phyloP scores from a whole-genome alignment of 2,888 invertebrate species.

The Heliothis peltigera region DNA sequence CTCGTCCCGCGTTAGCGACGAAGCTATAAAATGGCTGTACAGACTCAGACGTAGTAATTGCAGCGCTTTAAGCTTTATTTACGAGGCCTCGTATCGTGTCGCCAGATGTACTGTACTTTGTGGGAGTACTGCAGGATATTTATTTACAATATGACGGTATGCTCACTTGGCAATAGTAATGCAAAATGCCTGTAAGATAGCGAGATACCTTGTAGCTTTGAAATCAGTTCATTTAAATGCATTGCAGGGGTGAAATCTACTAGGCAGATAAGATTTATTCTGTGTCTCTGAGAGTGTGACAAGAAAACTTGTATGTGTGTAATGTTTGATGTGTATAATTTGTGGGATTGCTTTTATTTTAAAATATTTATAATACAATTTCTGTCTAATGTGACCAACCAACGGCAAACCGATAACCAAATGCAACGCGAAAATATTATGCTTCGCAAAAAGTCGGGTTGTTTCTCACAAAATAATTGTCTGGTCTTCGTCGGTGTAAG shows the following conservation, averaged over 20 bases:
- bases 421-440: constrained; percentile 1
- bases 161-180: constrained; percentile 30
- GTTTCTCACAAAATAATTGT: background rate
- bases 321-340: background rate
- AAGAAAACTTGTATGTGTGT: background rate
- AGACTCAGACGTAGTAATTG: constrained; percentile 58
- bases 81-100: constrained; percentile 43
- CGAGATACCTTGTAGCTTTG: background rate
- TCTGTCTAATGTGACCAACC: background rate
- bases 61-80: constrained; percentile 61
- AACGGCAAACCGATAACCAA: background rate
- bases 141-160: constrained; percentile 25
- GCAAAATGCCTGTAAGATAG: constrained; percentile 15
- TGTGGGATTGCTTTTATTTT: background rate
- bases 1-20: constrained; percentile 47
- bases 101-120: constrained; percentile 43
- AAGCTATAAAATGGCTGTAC: constrained; percentile 50
- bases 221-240: constrained; percentile 47
- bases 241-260: constrained; percentile 27
- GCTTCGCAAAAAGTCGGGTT: background rate
- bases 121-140: constrained; percentile 19
- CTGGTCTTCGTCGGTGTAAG: background rate
- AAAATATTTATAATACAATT: no score
- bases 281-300: background rate
- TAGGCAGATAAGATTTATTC: constrained; percentile 26